Conservation (phyloP, 2,888 invertebrate genomes). For the Amphipyra tragopoginis region DNA sequence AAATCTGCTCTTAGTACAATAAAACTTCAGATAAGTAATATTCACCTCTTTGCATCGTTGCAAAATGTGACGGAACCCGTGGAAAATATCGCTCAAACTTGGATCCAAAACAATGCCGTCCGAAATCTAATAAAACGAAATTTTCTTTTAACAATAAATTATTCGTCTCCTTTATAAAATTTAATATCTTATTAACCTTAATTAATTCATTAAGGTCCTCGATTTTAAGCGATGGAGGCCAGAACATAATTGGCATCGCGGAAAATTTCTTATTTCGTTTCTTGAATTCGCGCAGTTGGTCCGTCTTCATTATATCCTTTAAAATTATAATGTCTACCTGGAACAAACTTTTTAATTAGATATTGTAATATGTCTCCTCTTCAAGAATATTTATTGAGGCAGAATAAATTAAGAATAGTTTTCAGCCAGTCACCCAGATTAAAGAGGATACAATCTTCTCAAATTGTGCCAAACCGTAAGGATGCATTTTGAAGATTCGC, state of each 20-base stretch:
- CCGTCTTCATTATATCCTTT: constrained; percentile 58
- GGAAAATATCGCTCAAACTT: constrained; percentile 35
- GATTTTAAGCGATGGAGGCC: constrained; percentile 58
- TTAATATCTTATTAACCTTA: constrained; percentile 62
- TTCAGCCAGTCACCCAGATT: too few species aligned
- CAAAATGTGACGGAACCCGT: constrained; percentile 34
- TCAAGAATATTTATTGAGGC: background rate
- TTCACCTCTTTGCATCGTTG: constrained; percentile 55
- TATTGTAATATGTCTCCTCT: constrained; percentile 1
- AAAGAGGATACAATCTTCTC: too few species aligned
- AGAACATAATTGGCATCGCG: constrained; percentile 63
- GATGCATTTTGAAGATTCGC: too few species aligned
- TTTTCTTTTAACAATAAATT: constrained; percentile 35
- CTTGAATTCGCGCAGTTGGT: constrained; percentile 59
- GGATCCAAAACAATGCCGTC: constrained; percentile 65
- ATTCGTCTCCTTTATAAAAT: constrained; percentile 52
- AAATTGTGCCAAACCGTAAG: too few species aligned
- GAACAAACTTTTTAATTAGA: constrained; percentile 38
- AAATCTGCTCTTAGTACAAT: too few species aligned
- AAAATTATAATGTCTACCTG: constrained; percentile 67
- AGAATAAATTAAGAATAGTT: background rate
- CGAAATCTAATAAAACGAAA: constrained; percentile 63
- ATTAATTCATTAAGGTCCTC: constrained; percentile 66
- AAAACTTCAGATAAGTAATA: background rate
- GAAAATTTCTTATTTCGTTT: constrained; percentile 53